Percentiles rank a stretch among this genome's conserved stretches.
Conservation (phyloP, 2,113 vertebrate species). For the Oryzias melastigma region DNA sequence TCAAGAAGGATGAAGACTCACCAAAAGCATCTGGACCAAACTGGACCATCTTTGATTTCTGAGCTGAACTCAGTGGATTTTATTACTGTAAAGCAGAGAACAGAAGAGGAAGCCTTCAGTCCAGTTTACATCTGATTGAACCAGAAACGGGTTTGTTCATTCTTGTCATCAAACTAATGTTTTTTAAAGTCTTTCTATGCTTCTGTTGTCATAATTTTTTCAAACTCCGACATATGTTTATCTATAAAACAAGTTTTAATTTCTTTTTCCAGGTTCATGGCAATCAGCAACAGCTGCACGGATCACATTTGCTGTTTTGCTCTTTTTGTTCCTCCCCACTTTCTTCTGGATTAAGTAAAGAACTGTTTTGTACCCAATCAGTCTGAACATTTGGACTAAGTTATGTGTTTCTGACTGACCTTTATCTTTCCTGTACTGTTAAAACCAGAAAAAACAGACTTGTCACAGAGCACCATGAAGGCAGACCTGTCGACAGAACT, state of each 20-base stretch:
- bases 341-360: slow-evolving; percentile 18
- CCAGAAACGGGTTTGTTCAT: background rate
- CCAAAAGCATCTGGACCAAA: slow-evolving; percentile 4
- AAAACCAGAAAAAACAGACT: too few relatives aligned
- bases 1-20: slow-evolving; percentile 4
- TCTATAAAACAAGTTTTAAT: background rate
- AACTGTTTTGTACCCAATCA: background rate
- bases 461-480: too few relatives aligned
- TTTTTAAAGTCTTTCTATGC: too few relatives aligned
- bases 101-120: too few relatives aligned
- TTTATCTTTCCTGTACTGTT: background rate
- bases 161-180: background rate
- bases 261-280: background rate
- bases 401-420: background rate
- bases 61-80: too few relatives aligned
- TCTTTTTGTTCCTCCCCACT: background rate
- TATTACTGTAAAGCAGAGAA: too few relatives aligned
- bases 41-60: slow-evolving; percentile 5
- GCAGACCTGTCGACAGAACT: too few relatives aligned
- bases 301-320: background rate
- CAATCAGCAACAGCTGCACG: background rate
- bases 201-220: background rate
- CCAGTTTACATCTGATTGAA: background rate
- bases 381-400: background rate
- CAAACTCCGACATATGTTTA: background rate